These are phyloP conservation scores for Drosophila monieri DNA, from an alignment of 2,888 invertebrate species.

Conservation along the genomic window DNA sequence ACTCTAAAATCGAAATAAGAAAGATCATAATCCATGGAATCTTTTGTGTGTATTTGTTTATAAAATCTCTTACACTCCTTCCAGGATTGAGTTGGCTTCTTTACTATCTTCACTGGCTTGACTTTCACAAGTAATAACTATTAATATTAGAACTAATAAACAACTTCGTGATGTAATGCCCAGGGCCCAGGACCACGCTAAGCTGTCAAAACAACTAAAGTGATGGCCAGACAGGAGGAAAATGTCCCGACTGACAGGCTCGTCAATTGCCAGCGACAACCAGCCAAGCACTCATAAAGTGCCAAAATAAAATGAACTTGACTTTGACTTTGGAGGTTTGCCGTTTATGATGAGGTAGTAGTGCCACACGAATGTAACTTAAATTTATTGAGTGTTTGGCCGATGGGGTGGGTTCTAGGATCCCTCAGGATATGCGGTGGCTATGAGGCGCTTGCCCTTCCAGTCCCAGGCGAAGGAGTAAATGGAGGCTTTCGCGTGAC, in stretches of 20 bases:
- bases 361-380: constrained; percentile 6
- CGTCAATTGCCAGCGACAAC: constrained; percentile 53
- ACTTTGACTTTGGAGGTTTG: constrained; percentile 29
- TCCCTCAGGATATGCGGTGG: constrained; percentile 64
- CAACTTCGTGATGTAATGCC: constrained; percentile 25
- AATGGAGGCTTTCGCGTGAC: constrained; percentile 59
- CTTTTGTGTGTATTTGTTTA: background rate
- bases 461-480: constrained; percentile 73
- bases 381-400: constrained; percentile 23
- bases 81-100: constrained; percentile 1
- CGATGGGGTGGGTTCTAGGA: constrained; percentile 13
- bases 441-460: constrained; percentile 73
- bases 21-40: too few relatives aligned
- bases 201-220: constrained; percentile 55
- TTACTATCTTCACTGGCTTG: constrained; percentile 11
- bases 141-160: constrained; percentile 52
- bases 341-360: constrained; percentile 18
- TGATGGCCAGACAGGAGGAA: constrained; percentile 21
- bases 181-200: constrained; percentile 50
- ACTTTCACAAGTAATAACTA: constrained; percentile 49
- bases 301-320: constrained; percentile 35
- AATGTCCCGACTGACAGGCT: constrained; percentile 48
- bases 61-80: background rate
- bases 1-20: too few relatives aligned
- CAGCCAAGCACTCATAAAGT: constrained; percentile 26